Conservation (phyloP, 2,888 invertebrate genomes). For the Phyllotreta cruciferae region DNA sequence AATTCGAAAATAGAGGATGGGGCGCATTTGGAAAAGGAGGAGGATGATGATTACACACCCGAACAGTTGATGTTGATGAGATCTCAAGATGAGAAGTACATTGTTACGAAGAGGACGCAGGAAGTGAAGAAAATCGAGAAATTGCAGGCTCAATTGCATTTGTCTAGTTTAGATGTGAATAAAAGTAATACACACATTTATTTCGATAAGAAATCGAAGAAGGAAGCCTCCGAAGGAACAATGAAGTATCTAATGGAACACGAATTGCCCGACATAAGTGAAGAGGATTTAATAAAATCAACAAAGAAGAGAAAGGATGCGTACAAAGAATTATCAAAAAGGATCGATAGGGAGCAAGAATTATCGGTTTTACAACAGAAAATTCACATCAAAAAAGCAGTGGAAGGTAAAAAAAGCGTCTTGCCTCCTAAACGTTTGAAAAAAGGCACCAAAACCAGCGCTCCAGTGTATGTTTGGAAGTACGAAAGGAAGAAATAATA, state of each 20-base stretch:
- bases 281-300: slow-evolving; percentile 62
- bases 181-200: slow-evolving; percentile 79
- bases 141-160: slow-evolving; percentile 79
- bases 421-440: slow-evolving; percentile 72
- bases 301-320: slow-evolving; percentile 68
- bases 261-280: slow-evolving; percentile 67
- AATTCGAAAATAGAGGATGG: slow-evolving; percentile 76
- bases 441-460: slow-evolving; percentile 69
- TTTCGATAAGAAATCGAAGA: slow-evolving; percentile 78
- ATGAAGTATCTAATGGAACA: slow-evolving; percentile 63
- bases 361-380: slow-evolving; percentile 79
- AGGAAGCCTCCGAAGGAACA: slow-evolving; percentile 66
- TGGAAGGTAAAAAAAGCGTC: slow-evolving; percentile 68
- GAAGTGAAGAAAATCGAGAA: slow-evolving; percentile 81
- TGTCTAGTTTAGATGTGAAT: slow-evolving; percentile 76
- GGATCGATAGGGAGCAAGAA: slow-evolving; percentile 80
- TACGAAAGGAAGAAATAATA: slow-evolving; percentile 80
- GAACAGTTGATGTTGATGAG: slow-evolving; percentile 90
- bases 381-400: slow-evolving; percentile 73
- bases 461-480: slow-evolving; percentile 82
- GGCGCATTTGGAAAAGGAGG: slow-evolving; percentile 71
- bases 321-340: slow-evolving; percentile 77
- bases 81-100: slow-evolving; percentile 90
- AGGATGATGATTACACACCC: slow-evolving; percentile 76
- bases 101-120: slow-evolving; percentile 83